These are phyloP conservation scores for Eleginops maclovinus DNA, from an alignment of 2,113 vertebrate species.

Conservation along the genomic window DNA sequence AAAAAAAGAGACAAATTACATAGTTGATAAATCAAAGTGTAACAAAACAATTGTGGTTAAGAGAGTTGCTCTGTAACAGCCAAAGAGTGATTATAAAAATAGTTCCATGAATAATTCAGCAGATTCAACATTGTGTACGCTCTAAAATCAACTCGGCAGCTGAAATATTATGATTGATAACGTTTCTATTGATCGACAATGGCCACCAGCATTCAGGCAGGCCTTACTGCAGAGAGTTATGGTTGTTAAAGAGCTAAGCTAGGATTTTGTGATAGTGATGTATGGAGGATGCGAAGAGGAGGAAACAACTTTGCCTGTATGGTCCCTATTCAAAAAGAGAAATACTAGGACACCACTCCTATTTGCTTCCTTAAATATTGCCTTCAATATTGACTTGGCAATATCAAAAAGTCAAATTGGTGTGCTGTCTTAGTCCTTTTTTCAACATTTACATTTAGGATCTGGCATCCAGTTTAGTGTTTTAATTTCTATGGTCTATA, in stretches of 20 bases:
- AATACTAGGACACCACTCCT: too few species aligned
- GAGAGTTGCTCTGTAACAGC: constrained; percentile 35
- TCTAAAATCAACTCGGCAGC: constrained; percentile 46
- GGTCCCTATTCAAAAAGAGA: too few species aligned
- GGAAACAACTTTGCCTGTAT: constrained; percentile 29
- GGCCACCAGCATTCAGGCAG: constrained; percentile 33
- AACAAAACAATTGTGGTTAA: constrained; percentile 42
- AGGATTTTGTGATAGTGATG: constrained; percentile 12
- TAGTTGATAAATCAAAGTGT: constrained; percentile 29
- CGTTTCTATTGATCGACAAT: constrained; percentile 46
- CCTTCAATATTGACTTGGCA: too few species aligned
- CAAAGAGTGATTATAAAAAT: constrained; percentile 18
- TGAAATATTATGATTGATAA: constrained; percentile 61
- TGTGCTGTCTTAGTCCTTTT: too few species aligned
- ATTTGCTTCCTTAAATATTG: too few species aligned
- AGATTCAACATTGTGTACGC: constrained; percentile 42
- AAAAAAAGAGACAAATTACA: constrained; percentile 35
- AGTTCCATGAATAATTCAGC: constrained; percentile 67
- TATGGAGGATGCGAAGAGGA: constrained; percentile 35
- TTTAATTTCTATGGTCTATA: constrained; percentile 21
- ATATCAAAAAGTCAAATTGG: too few species aligned
- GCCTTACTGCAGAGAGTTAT: constrained; percentile 12
- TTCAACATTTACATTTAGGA: too few species aligned
- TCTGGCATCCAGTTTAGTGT: too few species aligned
- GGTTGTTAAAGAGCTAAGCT: constrained; percentile 32